These are phyloP conservation scores for Lerema accius DNA, from an alignment of 1,140 invertebrate genomes.

Conservation along the genomic window DNA sequence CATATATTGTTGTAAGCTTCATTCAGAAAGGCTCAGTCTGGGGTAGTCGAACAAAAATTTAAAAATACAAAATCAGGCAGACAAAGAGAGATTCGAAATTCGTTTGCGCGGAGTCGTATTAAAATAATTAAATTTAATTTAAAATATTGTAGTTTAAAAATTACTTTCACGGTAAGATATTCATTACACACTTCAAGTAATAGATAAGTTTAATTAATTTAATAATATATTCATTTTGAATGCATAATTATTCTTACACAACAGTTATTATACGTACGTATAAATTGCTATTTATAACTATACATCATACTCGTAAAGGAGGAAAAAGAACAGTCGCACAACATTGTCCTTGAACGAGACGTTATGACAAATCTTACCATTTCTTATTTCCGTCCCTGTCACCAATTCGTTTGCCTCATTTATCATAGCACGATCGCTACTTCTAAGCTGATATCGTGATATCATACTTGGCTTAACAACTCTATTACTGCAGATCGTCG, in stretches of 20 bases:
- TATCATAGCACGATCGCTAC: neutral
- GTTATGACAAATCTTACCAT: conserved; percentile 21
- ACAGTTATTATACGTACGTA: no score
- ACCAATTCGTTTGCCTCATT: conserved; percentile 12
- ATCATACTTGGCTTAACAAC: neutral
- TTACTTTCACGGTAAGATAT: neutral
- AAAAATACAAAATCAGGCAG: neutral
- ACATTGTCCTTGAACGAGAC: conserved; percentile 6
- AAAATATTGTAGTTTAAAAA: neutral
- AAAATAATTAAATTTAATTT: neutral
- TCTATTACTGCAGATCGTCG: neutral
- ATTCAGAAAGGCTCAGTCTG: neutral
- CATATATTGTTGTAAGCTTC: neutral
- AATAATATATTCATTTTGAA: no score
- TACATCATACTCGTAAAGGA: neutral
- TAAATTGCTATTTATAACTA: neutral
- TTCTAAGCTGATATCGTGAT: neutral
- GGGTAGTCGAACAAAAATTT: conserved; percentile 11
- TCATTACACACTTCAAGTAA: neutral
- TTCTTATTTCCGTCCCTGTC: conserved; percentile 6
- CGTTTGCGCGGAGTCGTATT: neutral
- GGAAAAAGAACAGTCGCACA: neutral
- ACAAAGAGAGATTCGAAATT: neutral
- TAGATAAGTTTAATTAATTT: no score
- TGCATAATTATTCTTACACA: neutral